Evolutionary conservation across 2,113 vertebrate species (phyloP).

Genomic region (Scolopax mira): DNA sequence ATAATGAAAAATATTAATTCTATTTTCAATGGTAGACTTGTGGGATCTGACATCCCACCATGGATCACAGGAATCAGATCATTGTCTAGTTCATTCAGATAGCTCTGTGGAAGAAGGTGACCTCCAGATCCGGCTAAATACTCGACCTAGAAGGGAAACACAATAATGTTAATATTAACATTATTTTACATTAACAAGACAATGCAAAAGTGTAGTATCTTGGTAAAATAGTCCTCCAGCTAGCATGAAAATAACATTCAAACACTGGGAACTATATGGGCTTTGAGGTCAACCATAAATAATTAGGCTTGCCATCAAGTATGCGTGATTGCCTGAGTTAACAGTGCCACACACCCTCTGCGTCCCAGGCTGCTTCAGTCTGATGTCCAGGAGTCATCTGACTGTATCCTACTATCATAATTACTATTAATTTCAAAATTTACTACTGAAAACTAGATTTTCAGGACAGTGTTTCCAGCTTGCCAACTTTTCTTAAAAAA

Average conservation of each 20-base stretch:
- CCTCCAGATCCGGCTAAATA: conserved; percentile 90
- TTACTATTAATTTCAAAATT: not conserved
- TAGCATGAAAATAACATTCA: not conserved
- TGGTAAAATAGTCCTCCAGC: not conserved
- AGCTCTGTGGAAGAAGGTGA: conserved; percentile 86
- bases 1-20: conserved; percentile 92
- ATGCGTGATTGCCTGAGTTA: not conserved
- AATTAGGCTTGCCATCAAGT: not conserved
- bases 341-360: not conserved
- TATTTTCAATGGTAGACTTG: conserved; percentile 84
- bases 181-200: not conserved
- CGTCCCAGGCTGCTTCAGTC: not conserved
- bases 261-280: not conserved
- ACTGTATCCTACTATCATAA: not conserved
- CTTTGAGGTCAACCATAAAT: not conserved
- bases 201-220: not conserved
- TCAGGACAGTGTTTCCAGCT: not conserved
- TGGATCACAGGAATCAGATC: conserved; percentile 93
- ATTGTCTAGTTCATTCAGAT: conserved; percentile 90
- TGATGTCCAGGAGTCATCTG: not conserved
- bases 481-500: not conserved
- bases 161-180: not conserved
- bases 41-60: conserved; percentile 77
- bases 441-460: not conserved
- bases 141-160: conserved; percentile 81